A percentile compares a stretch with the other conserved stretches of the same genome.
Evolutionary conservation across 2,797 vertebrate species (phyloP).

Genomic region (Discoglossus pictus): DNA sequence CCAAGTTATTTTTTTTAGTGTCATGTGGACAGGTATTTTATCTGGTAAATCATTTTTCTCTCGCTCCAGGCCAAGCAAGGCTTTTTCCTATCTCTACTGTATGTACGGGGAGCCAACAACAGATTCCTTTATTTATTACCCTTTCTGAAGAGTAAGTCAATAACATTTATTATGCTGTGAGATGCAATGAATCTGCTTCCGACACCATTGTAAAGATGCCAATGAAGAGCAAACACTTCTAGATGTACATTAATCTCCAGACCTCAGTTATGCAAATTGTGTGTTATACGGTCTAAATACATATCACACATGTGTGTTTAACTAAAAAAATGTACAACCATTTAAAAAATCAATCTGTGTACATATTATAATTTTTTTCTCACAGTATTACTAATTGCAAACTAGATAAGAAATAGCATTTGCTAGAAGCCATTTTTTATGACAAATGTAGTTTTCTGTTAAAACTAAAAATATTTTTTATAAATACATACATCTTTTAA

Average conservation of each 20-base stretch:
- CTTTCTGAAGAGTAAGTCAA: constrained; percentile 44
- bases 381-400: too few species aligned
- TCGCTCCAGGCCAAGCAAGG: constrained; percentile 27
- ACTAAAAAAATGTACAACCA: too few species aligned
- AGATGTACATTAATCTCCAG: constrained; percentile 27
- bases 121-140: constrained; percentile 42
- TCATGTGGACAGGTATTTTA: constrained; percentile 40
- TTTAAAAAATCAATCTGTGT: too few species aligned
- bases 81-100: constrained; percentile 17
- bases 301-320: too few species aligned
- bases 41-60: constrained; percentile 32
- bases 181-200: constrained; percentile 38
- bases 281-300: constrained; percentile 4
- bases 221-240: constrained; percentile 28
- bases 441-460: too few species aligned
- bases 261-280: constrained; percentile 25
- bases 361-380: too few species aligned
- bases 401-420: too few species aligned
- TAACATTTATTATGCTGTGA: constrained; percentile 45
- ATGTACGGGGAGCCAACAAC: constrained; percentile 28
- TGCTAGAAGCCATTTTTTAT: too few species aligned
- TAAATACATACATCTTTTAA: too few species aligned
- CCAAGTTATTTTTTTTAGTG: constrained; percentile 21
- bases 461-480: too few species aligned
- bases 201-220: constrained; percentile 29